Evolutionary conservation across 2,113 vertebrate genomes (phyloP).

Genomic region (Struthidea cinerea): DNA sequence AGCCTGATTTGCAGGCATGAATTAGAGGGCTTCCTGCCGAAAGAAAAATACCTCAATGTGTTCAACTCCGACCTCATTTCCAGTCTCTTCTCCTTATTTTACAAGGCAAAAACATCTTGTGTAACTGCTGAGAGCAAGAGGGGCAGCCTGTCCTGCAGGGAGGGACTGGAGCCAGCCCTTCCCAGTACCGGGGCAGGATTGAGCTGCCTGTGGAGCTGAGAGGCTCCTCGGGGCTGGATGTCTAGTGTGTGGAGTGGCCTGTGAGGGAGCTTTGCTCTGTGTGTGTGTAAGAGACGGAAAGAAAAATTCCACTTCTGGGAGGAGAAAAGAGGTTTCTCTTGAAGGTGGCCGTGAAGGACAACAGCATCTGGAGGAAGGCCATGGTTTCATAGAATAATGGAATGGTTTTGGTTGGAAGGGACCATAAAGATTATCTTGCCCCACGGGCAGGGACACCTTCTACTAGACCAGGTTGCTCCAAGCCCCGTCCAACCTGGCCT

Average conservation of each 20-base stretch:
- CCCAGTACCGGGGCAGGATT: accelerated
- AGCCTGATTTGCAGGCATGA: neutral
- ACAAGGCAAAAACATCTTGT: neutral
- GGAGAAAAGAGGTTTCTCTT: neutral
- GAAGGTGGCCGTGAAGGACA: neutral
- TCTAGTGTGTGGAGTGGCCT: neutral
- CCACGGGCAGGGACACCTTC: neutral
- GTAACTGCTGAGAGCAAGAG: neutral
- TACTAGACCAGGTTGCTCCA: neutral
- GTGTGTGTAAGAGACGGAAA: neutral
- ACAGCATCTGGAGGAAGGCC: accelerated
- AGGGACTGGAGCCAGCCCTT: neutral
- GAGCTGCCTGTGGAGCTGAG: neutral
- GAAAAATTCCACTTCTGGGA: neutral
- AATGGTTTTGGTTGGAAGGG: neutral
- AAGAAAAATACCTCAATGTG: neutral
- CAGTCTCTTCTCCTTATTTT: neutral
- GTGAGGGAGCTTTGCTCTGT: neutral
- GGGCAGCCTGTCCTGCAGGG: neutral
- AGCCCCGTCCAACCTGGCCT: neutral
- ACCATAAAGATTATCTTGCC: neutral
- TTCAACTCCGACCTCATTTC: neutral
- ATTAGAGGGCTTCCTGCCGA: neutral
- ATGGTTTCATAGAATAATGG: neutral
- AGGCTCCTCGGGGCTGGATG: neutral